phyloP scores from a whole-genome alignment of 2,888 invertebrate genomes.

The Kryphioiulus occultus region DNA sequence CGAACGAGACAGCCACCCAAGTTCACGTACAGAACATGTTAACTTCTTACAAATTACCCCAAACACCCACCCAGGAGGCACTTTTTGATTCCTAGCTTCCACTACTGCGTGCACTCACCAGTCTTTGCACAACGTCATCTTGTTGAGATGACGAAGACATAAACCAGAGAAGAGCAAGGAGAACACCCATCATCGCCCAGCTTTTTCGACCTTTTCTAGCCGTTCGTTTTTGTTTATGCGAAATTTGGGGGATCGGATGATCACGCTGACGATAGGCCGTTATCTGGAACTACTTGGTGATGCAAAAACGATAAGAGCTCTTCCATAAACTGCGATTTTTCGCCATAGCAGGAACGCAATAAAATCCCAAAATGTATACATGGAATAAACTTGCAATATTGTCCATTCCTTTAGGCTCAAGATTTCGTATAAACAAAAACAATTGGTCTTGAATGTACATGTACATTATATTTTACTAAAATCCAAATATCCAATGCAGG shows the following conservation, averaged over 20 bases:
- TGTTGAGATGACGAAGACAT: constrained; percentile 16
- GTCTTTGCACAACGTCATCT: constrained; percentile 36
- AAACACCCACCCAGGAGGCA: not conserved
- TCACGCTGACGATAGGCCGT: not conserved
- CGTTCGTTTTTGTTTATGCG: constrained; percentile 11
- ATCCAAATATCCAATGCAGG: no score
- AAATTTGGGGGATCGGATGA: constrained; percentile 24
- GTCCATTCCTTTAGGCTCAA: no score
- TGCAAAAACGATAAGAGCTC: not conserved
- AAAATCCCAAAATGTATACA: no score
- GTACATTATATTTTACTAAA: no score
- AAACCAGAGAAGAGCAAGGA: constrained; percentile 7
- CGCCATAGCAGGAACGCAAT: no score
- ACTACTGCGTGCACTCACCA: not conserved
- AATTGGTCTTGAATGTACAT: no score
- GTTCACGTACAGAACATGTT: not conserved
- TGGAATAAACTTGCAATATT: no score
- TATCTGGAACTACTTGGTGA: not conserved
- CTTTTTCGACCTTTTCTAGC: not conserved
- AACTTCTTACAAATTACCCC: not conserved
- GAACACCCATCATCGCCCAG: not conserved
- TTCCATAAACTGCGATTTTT: no score
- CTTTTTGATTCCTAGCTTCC: not conserved
- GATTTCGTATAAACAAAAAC: no score
- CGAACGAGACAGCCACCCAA: not conserved